phyloP scores from a whole-genome alignment of 2,113 vertebrate genomes.

The Cyprinus carpio region DNA sequence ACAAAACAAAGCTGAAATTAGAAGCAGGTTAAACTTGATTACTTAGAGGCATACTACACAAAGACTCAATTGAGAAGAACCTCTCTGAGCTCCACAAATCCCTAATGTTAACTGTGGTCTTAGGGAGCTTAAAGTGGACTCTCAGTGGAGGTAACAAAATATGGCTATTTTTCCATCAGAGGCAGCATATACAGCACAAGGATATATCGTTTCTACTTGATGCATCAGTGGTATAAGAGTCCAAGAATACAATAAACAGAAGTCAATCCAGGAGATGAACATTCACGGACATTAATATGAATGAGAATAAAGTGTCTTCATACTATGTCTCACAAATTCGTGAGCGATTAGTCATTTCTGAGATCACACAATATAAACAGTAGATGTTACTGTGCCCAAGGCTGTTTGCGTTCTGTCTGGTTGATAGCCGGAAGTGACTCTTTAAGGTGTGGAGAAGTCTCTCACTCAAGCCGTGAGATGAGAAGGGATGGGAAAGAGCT shows the following conservation, averaged over 20 bases:
- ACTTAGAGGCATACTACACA: neutral
- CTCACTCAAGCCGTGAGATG: conserved; percentile 30
- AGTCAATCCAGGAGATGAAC: neutral
- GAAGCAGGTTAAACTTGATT: neutral
- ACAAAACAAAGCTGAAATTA: neutral
- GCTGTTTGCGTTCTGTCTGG: neutral
- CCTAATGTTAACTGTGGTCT: neutral
- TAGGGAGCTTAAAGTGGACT: neutral
- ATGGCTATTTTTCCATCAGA: neutral
- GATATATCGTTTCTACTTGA: neutral
- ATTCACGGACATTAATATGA: neutral
- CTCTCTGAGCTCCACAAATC: conserved; percentile 3
- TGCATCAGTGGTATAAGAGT: neutral
- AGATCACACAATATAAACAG: neutral
- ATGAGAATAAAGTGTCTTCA: neutral
- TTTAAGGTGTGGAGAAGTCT: conserved; percentile 47
- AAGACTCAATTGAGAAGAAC: conserved; percentile 7
- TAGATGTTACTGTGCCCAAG: neutral
- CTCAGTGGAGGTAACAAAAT: neutral
- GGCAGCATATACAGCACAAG: neutral
- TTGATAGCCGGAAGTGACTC: conserved; percentile 51
- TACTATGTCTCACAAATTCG: neutral
- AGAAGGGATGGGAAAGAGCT: neutral
- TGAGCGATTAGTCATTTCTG: neutral
- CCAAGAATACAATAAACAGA: neutral